Percentiles rank a stretch among this genome's conserved stretches.
phyloP scores from a whole-genome alignment of 2,797 vertebrate genomes.

The Melanotaenia maccullochi region DNA sequence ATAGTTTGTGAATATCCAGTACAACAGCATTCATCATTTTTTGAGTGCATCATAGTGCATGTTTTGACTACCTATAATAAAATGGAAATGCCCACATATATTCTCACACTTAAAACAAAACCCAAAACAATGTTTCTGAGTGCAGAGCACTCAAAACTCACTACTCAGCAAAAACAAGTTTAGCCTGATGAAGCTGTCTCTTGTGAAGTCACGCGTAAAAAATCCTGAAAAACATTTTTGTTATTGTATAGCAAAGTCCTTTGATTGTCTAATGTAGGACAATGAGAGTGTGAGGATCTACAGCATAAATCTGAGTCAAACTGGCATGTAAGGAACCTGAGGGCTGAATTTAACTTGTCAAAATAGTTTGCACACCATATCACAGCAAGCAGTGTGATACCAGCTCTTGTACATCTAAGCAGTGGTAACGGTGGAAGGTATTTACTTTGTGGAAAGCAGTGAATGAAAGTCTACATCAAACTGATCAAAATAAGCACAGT shows the following conservation, averaged over 20 bases:
- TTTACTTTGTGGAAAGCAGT: not conserved
- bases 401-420: not conserved
- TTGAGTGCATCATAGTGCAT: not conserved
- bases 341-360: constrained; percentile 28
- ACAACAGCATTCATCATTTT: not conserved
- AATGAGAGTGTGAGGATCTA: constrained; percentile 43
- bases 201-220: constrained; percentile 73
- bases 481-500: not conserved
- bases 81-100: not conserved
- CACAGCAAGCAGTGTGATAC: constrained; percentile 5
- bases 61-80: not conserved
- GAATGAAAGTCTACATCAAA: not conserved
- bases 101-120: not conserved
- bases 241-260: constrained; percentile 57
- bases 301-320: constrained; percentile 35
- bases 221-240: constrained; percentile 66
- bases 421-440: not conserved
- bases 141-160: constrained; percentile 20
- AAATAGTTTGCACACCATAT: constrained; percentile 32
- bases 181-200: constrained; percentile 42
- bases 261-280: constrained; percentile 37
- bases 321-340: constrained; percentile 64
- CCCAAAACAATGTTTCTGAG: constrained; percentile 10
- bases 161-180: constrained; percentile 62
- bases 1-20: not conserved